A percentile compares a stretch with the other conserved stretches of the same genome.
Conservation (phyloP, 1,140 invertebrate species). For the Steinernema khuongi region DNA sequence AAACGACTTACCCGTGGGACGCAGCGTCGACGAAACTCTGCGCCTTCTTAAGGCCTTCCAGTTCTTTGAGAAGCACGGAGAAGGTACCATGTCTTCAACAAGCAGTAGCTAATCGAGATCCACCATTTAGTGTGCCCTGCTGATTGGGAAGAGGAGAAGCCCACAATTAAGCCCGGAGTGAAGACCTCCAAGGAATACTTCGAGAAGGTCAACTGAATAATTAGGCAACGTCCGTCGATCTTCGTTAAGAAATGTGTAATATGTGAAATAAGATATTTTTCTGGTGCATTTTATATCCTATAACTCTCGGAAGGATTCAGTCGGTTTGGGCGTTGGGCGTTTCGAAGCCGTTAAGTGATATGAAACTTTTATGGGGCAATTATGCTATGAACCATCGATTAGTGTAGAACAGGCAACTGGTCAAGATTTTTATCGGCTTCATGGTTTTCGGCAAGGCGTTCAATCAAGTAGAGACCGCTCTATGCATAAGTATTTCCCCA, state of each 20-base stretch:
- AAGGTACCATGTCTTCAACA: slow-evolving; percentile 62
- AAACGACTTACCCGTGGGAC: slow-evolving; percentile 80
- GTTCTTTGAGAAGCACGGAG: slow-evolving; percentile 85
- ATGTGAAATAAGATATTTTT: too few species aligned
- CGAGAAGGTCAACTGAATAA: slow-evolving; percentile 47
- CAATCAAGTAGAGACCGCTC: background rate
- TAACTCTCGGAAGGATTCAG: too few species aligned
- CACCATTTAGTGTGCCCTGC: slow-evolving; percentile 53
- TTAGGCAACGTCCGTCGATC: too few species aligned
- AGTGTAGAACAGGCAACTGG: too few species aligned
- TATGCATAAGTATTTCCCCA: background rate
- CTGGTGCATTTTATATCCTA: too few species aligned
- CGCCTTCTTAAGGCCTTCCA: slow-evolving; percentile 84
- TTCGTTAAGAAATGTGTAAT: too few species aligned
- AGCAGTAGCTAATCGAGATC: background rate
- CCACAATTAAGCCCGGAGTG: slow-evolving; percentile 41
- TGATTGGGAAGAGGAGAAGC: slow-evolving; percentile 49
- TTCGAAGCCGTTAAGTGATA: too few species aligned
- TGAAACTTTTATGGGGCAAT: too few species aligned
- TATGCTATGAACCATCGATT: too few species aligned
- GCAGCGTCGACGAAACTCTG: slow-evolving; percentile 83
- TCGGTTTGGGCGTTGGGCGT: too few species aligned
- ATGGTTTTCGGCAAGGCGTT: too few species aligned
- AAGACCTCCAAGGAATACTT: slow-evolving; percentile 54
- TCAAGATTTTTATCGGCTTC: too few species aligned